Evolutionary conservation across 2,113 vertebrate species (phyloP).

Genomic region (Oncorhynchus mykiss): DNA sequence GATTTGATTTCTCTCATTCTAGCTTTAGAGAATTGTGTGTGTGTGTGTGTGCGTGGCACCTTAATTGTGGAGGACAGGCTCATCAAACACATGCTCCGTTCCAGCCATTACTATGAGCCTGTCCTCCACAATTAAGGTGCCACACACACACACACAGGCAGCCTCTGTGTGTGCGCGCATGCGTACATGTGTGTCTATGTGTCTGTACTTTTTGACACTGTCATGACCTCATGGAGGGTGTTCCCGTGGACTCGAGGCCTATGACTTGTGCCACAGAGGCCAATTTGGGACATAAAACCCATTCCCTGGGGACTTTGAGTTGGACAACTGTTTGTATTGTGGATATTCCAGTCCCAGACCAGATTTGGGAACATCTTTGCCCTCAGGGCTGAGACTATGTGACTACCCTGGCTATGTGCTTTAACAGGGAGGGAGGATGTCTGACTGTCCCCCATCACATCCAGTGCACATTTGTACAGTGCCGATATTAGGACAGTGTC

Average conservation of each 20-base stretch:
- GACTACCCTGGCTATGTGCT: too few species aligned
- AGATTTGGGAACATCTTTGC: neutral
- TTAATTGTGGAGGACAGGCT: too few species aligned
- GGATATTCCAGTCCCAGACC: neutral
- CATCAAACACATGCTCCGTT: too few species aligned
- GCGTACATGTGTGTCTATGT: neutral
- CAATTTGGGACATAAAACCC: conserved; percentile 27
- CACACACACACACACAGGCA: too few species aligned
- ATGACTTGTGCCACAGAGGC: conserved; percentile 22
- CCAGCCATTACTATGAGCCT: too few species aligned
- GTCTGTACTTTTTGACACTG: neutral
- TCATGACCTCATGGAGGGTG: neutral
- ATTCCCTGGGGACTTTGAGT: conserved; percentile 25
- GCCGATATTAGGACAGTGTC: too few species aligned
- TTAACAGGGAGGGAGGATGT: neutral
- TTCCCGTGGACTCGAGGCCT: neutral
- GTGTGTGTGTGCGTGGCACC: too few species aligned
- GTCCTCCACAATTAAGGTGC: too few species aligned
- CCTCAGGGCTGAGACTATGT: neutral
- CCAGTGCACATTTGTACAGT: neutral
- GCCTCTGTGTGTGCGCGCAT: neutral
- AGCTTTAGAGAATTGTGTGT: too few species aligned
- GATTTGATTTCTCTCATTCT: too few species aligned
- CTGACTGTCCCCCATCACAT: neutral
- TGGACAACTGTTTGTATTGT: conserved; percentile 34